A percentile compares a stretch with the other conserved stretches of the same genome.
Evolutionary conservation across 2,113 vertebrate species (phyloP).

Genomic region (Dissostichus mawsoni): DNA sequence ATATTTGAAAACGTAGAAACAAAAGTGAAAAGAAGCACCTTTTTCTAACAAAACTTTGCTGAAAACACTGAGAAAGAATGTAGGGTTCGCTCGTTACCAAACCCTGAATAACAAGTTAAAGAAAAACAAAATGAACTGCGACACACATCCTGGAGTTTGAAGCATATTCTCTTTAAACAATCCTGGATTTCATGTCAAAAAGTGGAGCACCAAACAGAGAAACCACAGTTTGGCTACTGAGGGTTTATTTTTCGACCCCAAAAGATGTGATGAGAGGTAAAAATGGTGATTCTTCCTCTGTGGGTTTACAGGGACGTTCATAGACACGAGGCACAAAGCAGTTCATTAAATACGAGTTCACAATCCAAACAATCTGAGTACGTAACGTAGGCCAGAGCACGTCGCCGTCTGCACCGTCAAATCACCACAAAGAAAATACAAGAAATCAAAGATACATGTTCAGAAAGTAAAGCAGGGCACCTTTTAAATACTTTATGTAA

Average conservation of each 20-base stretch:
- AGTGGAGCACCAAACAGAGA: conserved; percentile 81
- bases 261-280: conserved; percentile 71
- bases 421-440: conserved; percentile 63
- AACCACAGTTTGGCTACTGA: conserved; percentile 75
- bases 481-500: conserved; percentile 76
- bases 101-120: too few relatives aligned
- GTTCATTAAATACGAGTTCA: conserved; percentile 75
- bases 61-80: too few relatives aligned
- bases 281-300: conserved; percentile 67
- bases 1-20: too few relatives aligned
- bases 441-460: conserved; percentile 61
- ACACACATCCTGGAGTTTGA: conserved; percentile 71
- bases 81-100: too few relatives aligned
- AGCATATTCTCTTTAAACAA: conserved; percentile 79
- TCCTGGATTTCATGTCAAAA: conserved; percentile 79
- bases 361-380: conserved; percentile 70
- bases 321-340: conserved; percentile 80
- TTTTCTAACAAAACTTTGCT: too few relatives aligned
- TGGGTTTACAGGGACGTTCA: conserved; percentile 71
- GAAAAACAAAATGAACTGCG: conserved; percentile 48
- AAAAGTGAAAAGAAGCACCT: too few relatives aligned
- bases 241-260: conserved; percentile 33
- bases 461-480: conserved; percentile 75
- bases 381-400: conserved; percentile 64
- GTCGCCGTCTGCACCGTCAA: conserved; percentile 57